Percentiles rank a stretch among this genome's conserved stretches.
Evolutionary conservation across 2,888 invertebrate genomes (phyloP).

Genomic region (Oligia fasciuncula): DNA sequence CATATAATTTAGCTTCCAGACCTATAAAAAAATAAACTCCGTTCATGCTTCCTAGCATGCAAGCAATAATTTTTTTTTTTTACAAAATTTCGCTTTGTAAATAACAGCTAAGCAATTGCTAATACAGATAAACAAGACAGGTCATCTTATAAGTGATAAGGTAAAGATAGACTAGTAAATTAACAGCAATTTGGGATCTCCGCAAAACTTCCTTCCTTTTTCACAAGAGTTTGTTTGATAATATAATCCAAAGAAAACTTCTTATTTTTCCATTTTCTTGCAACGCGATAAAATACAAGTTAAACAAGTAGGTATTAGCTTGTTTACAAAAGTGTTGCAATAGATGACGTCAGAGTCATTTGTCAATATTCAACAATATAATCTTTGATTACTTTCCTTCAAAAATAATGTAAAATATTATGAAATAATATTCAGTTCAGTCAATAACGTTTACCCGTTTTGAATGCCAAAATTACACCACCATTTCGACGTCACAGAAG

Average conservation of each 20-base stretch:
- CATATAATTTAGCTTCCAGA: too few relatives aligned
- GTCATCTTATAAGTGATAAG: neutral
- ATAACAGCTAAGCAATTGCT: neutral
- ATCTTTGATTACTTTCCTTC: slow-evolving; percentile 5
- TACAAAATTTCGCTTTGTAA: neutral
- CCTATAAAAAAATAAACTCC: neutral
- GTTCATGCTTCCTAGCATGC: too few relatives aligned
- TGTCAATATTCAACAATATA: neutral
- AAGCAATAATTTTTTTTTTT: too few relatives aligned
- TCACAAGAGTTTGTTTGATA: neutral
- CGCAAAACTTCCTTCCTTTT: too few relatives aligned
- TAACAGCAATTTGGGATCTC: neutral
- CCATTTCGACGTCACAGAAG: neutral
- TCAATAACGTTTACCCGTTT: neutral
- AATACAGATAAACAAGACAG: neutral
- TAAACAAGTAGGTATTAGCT: neutral
- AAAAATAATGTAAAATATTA: slow-evolving; percentile 20
- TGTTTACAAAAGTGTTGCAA: slow-evolving; percentile 28
- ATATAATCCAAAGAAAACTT: neutral
- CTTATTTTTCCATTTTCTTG: neutral
- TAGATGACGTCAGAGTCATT: slow-evolving; percentile 31
- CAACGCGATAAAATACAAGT: neutral
- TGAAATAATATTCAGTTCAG: slow-evolving; percentile 10
- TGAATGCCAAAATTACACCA: neutral
- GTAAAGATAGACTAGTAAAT: neutral